Evolutionary conservation across 1,140 invertebrate species (phyloP).

Genomic region (Plectrocnemia conspersa): DNA sequence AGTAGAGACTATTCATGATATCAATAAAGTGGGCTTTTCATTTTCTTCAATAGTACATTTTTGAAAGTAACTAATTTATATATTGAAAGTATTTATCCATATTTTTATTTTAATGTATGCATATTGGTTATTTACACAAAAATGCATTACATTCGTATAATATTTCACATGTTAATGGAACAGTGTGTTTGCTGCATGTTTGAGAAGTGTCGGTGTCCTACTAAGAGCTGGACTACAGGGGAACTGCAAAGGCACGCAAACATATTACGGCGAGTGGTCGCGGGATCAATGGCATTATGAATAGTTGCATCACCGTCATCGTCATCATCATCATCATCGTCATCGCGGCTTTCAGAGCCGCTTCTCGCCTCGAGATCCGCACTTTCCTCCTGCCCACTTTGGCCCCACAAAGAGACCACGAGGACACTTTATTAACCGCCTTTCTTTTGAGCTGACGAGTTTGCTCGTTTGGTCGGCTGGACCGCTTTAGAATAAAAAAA

Average conservation of each 20-base stretch:
- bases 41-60: too few species aligned
- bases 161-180: too few species aligned
- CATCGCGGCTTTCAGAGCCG: constrained; percentile 11
- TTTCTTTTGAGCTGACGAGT: constrained; percentile 18
- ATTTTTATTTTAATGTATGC: too few species aligned
- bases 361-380: constrained; percentile 14
- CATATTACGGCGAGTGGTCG: constrained; percentile 28
- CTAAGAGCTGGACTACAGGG: constrained; percentile 13
- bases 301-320: constrained; percentile 24
- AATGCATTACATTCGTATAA: too few species aligned
- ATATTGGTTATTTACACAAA: too few species aligned
- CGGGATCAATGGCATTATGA: constrained; percentile 25
- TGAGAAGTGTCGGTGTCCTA: constrained; percentile 3
- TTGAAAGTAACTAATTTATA: too few species aligned
- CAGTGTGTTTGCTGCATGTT: too few species aligned
- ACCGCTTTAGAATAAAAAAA: constrained; percentile 3
- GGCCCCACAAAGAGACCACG: constrained; percentile 19
- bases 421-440: constrained; percentile 29
- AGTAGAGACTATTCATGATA: too few species aligned
- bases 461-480: constrained; percentile 7
- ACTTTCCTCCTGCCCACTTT: constrained; percentile 22
- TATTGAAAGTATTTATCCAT: too few species aligned
- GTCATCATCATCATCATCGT: constrained; percentile 10
- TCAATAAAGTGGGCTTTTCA: too few species aligned
- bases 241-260: constrained; percentile 31